phyloP scores from a whole-genome alignment of 2,113 vertebrate genomes.

The Pandion haliaetus region DNA sequence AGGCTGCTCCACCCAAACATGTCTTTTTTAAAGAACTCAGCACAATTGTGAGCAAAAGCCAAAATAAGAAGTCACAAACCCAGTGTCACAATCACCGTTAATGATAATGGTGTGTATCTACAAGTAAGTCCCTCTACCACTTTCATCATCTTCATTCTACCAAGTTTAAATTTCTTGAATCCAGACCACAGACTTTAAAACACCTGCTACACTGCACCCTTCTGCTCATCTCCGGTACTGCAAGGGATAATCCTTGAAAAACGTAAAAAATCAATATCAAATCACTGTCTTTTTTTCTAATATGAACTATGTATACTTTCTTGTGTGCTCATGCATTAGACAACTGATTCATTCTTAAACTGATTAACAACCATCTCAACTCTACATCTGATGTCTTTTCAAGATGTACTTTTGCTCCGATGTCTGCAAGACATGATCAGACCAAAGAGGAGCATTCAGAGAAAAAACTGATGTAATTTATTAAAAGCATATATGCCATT shows the following conservation, averaged over 20 bases:
- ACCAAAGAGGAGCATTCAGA: not conserved
- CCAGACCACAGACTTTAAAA: not conserved
- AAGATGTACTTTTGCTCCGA: not conserved
- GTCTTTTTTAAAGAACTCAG: not conserved
- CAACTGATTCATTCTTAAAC: not conserved
- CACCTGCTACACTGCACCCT: not conserved
- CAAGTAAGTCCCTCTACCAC: not conserved
- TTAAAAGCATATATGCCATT: not conserved
- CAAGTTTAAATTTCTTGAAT: not conserved
- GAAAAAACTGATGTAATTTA: not conserved
- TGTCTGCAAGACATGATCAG: not conserved
- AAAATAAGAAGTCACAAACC: not conserved
- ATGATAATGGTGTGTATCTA: not conserved
- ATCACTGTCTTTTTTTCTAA: not conserved
- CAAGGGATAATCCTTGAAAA: not conserved
- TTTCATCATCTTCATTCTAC: not conserved
- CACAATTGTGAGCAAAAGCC: not conserved
- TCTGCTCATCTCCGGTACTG: not conserved
- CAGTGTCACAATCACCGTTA: not conserved
- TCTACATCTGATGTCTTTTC: not conserved
- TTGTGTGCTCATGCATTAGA: not conserved
- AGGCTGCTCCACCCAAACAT: not conserved
- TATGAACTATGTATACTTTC: not conserved
- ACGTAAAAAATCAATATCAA: not conserved
- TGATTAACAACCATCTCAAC: not conserved